These are phyloP conservation scores for Drosophila ficusphila DNA, from an alignment of 1,140 invertebrate species.

Conservation along the genomic window DNA sequence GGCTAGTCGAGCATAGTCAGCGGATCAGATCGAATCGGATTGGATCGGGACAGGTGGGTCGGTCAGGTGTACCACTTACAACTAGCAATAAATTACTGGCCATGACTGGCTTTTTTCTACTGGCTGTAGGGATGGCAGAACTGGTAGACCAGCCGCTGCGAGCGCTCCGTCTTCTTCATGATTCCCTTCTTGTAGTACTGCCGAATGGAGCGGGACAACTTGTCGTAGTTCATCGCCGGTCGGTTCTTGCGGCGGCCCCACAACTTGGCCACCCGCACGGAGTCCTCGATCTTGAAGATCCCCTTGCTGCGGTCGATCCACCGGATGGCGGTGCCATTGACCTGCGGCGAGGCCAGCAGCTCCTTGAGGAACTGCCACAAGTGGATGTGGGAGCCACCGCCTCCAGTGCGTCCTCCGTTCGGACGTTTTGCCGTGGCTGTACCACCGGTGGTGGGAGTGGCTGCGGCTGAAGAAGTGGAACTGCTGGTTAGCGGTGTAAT, in stretches of 20 bases:
- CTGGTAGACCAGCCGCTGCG: constrained; percentile 99
- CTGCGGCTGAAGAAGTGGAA: constrained; percentile 25
- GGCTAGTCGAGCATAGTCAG: constrained; percentile 69
- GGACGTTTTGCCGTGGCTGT: constrained; percentile 43
- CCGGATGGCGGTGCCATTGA: constrained; percentile 96
- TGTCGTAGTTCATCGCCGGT: constrained; percentile 99
- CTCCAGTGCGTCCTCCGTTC: constrained; percentile 85
- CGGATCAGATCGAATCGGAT: background rate
- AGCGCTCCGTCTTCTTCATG: constrained; percentile 99
- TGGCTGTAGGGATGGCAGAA: constrained; percentile 98
- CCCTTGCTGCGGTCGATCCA: constrained; percentile 98
- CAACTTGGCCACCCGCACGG: constrained; percentile 95
- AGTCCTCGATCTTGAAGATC: constrained; percentile 99
- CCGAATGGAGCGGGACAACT: constrained; percentile 97
- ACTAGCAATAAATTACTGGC: constrained; percentile 64
- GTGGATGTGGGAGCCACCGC: constrained; percentile 95
- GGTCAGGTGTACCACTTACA: constrained; percentile 29
- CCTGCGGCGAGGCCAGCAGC: constrained; percentile 92
- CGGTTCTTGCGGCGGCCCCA: constrained; percentile 99
- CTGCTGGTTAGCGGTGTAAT: constrained; percentile 33
- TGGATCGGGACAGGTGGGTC: constrained; percentile 12
- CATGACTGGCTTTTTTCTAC: constrained; percentile 84
- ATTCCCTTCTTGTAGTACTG: constrained; percentile 99
- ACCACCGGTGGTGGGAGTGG: constrained; percentile 7
- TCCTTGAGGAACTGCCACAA: constrained; percentile 99